Conservation (phyloP, 2,888 invertebrate species). For the Ectemnius lituratus region DNA sequence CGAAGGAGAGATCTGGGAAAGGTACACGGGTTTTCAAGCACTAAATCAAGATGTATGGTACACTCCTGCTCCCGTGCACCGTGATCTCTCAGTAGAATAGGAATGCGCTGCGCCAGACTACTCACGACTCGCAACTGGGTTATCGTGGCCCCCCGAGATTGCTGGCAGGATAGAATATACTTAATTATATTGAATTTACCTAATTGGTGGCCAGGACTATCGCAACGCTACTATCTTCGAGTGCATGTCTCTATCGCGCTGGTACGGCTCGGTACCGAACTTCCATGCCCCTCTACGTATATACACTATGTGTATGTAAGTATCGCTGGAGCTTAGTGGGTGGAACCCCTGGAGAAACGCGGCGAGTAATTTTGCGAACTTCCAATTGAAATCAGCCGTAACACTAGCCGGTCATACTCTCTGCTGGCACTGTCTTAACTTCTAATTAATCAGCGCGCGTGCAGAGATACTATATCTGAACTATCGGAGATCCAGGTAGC, state of each 20-base stretch:
- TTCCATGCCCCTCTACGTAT: slow-evolving; percentile 6
- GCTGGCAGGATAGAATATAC: slow-evolving; percentile 57
- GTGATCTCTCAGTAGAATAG: background rate
- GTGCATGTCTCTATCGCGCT: slow-evolving; percentile 39
- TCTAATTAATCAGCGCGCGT: slow-evolving; percentile 35
- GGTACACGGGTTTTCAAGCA: too few species aligned
- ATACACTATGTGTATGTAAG: background rate
- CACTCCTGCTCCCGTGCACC: background rate
- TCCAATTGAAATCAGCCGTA: slow-evolving; percentile 59
- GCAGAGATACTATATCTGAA: background rate
- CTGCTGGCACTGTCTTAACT: slow-evolving; percentile 43
- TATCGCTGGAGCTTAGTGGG: background rate
- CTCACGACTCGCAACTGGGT: slow-evolving; percentile 25
- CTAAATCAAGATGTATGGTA: slow-evolving; percentile 1
- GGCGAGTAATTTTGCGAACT: slow-evolving; percentile 45
- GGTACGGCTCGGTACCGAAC: slow-evolving; percentile 30
- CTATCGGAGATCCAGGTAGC: background rate
- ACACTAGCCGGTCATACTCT: slow-evolving; percentile 20
- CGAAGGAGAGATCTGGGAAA: too few species aligned
- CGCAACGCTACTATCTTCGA: slow-evolving; percentile 50
- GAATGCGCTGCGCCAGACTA: background rate
- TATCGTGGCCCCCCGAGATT: slow-evolving; percentile 38
- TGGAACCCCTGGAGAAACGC: slow-evolving; percentile 2
- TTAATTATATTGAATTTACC: slow-evolving; percentile 70
- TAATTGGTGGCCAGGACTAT: slow-evolving; percentile 63